phyloP scores from a whole-genome alignment of 2,113 vertebrate species.

The Cephalopterus ornatus region DNA sequence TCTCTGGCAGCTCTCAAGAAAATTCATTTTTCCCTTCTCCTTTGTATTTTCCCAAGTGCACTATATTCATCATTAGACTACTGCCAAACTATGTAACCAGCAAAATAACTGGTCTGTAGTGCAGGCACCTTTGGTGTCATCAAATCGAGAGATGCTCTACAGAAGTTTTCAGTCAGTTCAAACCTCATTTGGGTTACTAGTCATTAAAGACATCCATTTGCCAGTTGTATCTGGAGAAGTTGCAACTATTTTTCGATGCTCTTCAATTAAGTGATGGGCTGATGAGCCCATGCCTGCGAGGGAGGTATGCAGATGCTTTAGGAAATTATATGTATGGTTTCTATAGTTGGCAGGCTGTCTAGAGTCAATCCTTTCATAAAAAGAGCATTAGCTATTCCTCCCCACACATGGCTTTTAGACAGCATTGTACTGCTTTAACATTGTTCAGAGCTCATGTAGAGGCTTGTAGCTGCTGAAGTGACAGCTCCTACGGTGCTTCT shows the following conservation, averaged over 20 bases:
- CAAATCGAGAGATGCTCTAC: not conserved
- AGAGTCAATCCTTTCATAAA: not conserved
- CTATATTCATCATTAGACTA: not conserved
- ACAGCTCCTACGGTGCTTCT: not conserved
- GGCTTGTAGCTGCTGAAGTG: not conserved
- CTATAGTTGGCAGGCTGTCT: not conserved
- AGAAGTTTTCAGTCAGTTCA: not conserved
- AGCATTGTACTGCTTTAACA: not conserved
- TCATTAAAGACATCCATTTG: not conserved
- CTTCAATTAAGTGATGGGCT: not conserved
- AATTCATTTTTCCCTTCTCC: not conserved
- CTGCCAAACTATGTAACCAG: not conserved
- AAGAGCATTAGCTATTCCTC: not conserved
- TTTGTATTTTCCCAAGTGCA: not conserved
- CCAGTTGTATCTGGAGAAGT: not conserved
- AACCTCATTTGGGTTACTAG: not conserved
- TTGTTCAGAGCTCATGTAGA: not conserved
- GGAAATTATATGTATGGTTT: not conserved
- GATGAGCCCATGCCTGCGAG: not conserved
- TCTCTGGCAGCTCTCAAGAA: not conserved
- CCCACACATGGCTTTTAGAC: not conserved
- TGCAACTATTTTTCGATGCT: not conserved
- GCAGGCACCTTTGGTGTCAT: not conserved
- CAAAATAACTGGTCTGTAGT: not conserved
- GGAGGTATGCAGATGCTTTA: not conserved